Conservation (phyloP, 2,888 invertebrate species). For the Lasioglossum vierecki region DNA sequence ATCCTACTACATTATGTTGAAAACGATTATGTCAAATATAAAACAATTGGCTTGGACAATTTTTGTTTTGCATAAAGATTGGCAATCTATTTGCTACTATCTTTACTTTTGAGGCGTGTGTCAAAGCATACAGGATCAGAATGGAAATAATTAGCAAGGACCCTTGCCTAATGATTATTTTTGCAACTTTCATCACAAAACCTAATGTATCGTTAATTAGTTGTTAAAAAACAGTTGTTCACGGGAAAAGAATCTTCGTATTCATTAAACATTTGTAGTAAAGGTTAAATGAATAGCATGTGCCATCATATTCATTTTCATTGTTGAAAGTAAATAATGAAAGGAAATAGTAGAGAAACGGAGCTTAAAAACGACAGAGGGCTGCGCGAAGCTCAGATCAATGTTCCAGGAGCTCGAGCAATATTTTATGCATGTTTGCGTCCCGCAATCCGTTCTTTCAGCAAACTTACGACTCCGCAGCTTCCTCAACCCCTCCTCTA, state of each 20-base stretch:
- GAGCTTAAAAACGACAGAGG: neutral
- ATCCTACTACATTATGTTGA: neutral
- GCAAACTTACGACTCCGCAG: neutral
- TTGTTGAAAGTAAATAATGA: neutral
- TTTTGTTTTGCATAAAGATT: too few relatives aligned
- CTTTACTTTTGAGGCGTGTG: neutral
- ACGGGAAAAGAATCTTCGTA: neutral
- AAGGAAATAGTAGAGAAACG: neutral
- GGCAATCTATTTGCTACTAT: neutral
- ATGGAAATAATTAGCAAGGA: neutral
- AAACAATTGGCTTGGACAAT: too few relatives aligned
- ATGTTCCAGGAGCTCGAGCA: neutral
- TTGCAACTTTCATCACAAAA: neutral
- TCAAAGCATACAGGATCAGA: neutral
- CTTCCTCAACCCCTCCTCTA: neutral
- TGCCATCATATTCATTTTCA: neutral
- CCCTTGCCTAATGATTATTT: neutral
- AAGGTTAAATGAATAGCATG: neutral
- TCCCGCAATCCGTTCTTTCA: neutral
- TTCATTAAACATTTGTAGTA: neutral
- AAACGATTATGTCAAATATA: too few relatives aligned
- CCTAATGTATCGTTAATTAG: neutral
- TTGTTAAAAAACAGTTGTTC: neutral
- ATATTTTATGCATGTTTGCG: constrained; percentile 8
- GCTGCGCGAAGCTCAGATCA: neutral